These are phyloP conservation scores for Tetramorium alpestre DNA, from an alignment of 1,140 invertebrate species.

Conservation along the genomic window DNA sequence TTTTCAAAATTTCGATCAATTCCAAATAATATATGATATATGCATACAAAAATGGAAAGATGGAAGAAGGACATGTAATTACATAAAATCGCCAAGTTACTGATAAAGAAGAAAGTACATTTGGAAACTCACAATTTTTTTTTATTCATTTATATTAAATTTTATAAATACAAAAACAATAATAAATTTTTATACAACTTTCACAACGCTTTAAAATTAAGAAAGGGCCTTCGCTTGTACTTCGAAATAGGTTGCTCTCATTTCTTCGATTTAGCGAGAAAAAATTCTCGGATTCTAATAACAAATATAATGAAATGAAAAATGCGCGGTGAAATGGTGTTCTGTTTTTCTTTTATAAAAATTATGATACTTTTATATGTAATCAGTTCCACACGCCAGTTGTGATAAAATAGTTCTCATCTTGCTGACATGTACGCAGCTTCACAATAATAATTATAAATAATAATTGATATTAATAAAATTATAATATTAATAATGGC, in stretches of 20 bases:
- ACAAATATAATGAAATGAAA: slow-evolving; percentile 18
- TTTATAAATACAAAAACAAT: slow-evolving; percentile 61
- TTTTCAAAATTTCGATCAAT: no score
- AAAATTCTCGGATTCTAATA: slow-evolving; percentile 19
- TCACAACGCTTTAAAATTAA: slow-evolving; percentile 55
- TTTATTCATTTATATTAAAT: slow-evolving; percentile 60
- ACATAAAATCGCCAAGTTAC: background rate
- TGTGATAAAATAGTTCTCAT: slow-evolving; percentile 35
- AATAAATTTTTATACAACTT: slow-evolving; percentile 57
- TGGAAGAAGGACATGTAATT: background rate
- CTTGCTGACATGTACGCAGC: slow-evolving; percentile 45
- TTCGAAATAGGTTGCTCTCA: slow-evolving; percentile 56
- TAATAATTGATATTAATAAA: slow-evolving; percentile 65
- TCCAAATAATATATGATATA: background rate
- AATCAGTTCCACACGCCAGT: slow-evolving; percentile 73
- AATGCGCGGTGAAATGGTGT: slow-evolving; percentile 14
- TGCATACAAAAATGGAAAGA: background rate
- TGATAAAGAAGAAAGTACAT: background rate
- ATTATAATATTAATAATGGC: slow-evolving; percentile 44
- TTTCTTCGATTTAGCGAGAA: slow-evolving; percentile 9
- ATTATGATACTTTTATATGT: slow-evolving; percentile 58
- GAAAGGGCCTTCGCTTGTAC: slow-evolving; percentile 39
- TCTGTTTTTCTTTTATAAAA: slow-evolving; percentile 52
- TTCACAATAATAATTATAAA: slow-evolving; percentile 51
- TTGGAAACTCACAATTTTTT: slow-evolving; percentile 32